Percentiles rank a stretch among this genome's conserved stretches.
phyloP scores from a whole-genome alignment of 2,888 invertebrate species.

The Machimus rusticus region DNA sequence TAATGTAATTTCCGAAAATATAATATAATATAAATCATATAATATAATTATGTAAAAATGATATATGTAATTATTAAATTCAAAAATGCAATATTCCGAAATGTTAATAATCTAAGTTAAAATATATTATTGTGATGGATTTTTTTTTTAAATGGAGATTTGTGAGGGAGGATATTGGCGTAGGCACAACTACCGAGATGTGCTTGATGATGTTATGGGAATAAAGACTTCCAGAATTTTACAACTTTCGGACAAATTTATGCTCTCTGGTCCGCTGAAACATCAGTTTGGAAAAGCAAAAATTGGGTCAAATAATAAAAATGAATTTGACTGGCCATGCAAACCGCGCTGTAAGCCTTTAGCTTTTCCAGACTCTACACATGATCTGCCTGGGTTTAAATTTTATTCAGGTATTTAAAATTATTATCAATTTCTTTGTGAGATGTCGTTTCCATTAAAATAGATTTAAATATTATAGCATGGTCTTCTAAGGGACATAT shows the following conservation, averaged over 20 bases:
- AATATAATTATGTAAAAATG: too few relatives aligned
- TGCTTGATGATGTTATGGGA: slow-evolving; percentile 51
- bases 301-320: slow-evolving; percentile 41
- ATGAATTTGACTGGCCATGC: slow-evolving; percentile 58
- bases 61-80: too few relatives aligned
- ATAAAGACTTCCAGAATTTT: slow-evolving; percentile 52
- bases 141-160: slow-evolving; percentile 42
- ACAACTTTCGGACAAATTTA: slow-evolving; percentile 50
- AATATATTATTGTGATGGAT: background rate
- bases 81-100: too few relatives aligned
- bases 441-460: background rate
- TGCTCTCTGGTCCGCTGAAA: background rate
- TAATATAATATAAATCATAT: too few relatives aligned
- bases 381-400: slow-evolving; percentile 57
- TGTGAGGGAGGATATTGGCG: slow-evolving; percentile 53
- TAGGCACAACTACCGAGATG: slow-evolving; percentile 51
- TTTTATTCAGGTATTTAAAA: slow-evolving; percentile 50
- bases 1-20: too few relatives aligned
- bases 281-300: background rate
- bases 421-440: background rate
- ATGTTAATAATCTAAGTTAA: too few relatives aligned
- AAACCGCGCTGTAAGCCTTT: slow-evolving; percentile 55
- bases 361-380: slow-evolving; percentile 56
- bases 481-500: slow-evolving; percentile 58
- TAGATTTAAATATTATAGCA: slow-evolving; percentile 57